Evolutionary conservation across 2,113 vertebrate species (phyloP).

Genomic region (Thermophis baileyi): DNA sequence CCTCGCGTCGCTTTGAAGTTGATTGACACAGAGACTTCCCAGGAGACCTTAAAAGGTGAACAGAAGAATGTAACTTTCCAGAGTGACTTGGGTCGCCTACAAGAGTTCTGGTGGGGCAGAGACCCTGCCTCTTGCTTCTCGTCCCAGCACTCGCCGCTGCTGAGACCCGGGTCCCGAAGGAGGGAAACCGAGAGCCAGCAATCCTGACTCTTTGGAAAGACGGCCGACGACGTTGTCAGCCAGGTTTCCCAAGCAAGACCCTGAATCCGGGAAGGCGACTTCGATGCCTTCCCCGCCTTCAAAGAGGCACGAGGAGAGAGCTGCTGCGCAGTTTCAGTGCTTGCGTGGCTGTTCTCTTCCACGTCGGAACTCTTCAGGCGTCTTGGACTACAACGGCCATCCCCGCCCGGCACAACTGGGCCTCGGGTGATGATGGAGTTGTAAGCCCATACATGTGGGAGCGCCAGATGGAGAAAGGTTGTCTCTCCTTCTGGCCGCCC

Average conservation of each 20-base stretch:
- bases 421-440: neutral
- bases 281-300: neutral
- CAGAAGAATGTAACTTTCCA: neutral
- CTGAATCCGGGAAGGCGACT: neutral
- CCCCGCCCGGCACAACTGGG: neutral
- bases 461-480: neutral
- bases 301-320: neutral
- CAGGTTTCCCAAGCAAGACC: neutral
- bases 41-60: neutral
- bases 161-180: neutral
- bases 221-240: neutral
- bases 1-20: neutral
- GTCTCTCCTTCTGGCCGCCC: neutral
- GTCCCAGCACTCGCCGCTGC: neutral
- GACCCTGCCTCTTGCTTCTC: neutral
- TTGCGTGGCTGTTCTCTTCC: neutral
- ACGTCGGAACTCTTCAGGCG: neutral
- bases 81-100: neutral
- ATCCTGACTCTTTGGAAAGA: neutral
- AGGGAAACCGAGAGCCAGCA: neutral
- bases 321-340: neutral
- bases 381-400: neutral
- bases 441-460: neutral
- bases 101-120: neutral
- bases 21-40: neutral